phyloP scores from a whole-genome alignment of 2,797 vertebrate species.

The Chaetophractus vellerosus region DNA sequence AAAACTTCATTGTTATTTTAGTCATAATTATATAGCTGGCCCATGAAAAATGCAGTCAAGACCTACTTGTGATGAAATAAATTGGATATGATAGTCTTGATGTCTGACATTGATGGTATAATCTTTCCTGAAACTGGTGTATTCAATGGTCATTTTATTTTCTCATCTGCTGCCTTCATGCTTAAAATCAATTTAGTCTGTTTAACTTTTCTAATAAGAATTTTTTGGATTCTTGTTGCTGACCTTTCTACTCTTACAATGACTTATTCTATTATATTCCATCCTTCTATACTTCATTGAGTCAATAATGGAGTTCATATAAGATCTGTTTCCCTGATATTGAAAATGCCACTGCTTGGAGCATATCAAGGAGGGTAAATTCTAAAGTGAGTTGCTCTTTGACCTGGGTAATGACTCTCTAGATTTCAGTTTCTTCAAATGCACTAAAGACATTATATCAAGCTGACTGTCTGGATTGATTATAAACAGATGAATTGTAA shows the following conservation, averaged over 20 bases:
- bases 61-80: background rate
- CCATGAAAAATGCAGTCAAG: background rate
- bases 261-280: background rate
- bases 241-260: background rate
- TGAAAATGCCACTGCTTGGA: background rate
- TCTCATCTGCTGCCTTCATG: slow-evolving; percentile 24
- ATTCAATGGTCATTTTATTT: slow-evolving; percentile 38
- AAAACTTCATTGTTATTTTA: slow-evolving; percentile 65
- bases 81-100: background rate
- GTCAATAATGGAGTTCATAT: background rate
- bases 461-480: slow-evolving; percentile 6
- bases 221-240: background rate
- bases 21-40: slow-evolving; percentile 14
- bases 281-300: slow-evolving; percentile 12
- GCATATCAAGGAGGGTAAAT: background rate
- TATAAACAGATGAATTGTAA: slow-evolving; percentile 57
- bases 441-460: slow-evolving; percentile 1
- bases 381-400: slow-evolving; percentile 50
- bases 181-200: slow-evolving; percentile 53
- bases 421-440: slow-evolving; percentile 65
- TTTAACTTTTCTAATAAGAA: slow-evolving; percentile 42
- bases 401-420: slow-evolving; percentile 2
- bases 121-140: background rate
- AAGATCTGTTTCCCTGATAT: background rate
- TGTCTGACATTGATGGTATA: background rate